These are phyloP conservation scores for Drosophila subpulchrella DNA, from an alignment of 1,140 invertebrate species.

Conservation along the genomic window DNA sequence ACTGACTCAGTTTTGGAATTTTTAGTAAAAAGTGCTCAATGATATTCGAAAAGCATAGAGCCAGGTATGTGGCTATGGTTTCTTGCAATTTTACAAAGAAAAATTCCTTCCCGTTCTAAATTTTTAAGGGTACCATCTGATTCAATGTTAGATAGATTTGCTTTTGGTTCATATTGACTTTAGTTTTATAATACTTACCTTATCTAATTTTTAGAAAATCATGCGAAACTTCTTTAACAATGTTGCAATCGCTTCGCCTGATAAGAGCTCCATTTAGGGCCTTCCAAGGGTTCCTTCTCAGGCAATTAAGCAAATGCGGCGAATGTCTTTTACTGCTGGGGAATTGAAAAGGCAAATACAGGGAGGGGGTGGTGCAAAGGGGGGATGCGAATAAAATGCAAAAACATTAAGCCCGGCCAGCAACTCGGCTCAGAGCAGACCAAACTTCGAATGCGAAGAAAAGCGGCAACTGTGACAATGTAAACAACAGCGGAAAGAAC, in stretches of 20 bases:
- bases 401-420: constrained; percentile 69
- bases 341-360: constrained; percentile 10
- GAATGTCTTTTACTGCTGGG: constrained; percentile 34
- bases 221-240: not conserved
- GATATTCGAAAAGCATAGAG: too few relatives aligned
- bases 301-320: constrained; percentile 72
- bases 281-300: constrained; percentile 20
- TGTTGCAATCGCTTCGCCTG: not conserved
- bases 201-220: too few relatives aligned
- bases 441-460: constrained; percentile 73
- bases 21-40: too few relatives aligned
- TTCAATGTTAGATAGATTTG: too few relatives aligned
- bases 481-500: constrained; percentile 69
- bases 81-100: too few relatives aligned
- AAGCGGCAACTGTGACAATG: constrained; percentile 80
- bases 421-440: constrained; percentile 22
- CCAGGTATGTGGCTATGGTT: too few relatives aligned
- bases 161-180: too few relatives aligned
- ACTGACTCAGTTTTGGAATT: not conserved
- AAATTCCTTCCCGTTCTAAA: too few relatives aligned
- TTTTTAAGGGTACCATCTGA: too few relatives aligned
- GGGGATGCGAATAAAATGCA: constrained; percentile 72
- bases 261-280: not conserved
- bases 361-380: not conserved
- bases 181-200: too few relatives aligned